phyloP scores from a whole-genome alignment of 2,888 invertebrate species.

The Tipula helvola region DNA sequence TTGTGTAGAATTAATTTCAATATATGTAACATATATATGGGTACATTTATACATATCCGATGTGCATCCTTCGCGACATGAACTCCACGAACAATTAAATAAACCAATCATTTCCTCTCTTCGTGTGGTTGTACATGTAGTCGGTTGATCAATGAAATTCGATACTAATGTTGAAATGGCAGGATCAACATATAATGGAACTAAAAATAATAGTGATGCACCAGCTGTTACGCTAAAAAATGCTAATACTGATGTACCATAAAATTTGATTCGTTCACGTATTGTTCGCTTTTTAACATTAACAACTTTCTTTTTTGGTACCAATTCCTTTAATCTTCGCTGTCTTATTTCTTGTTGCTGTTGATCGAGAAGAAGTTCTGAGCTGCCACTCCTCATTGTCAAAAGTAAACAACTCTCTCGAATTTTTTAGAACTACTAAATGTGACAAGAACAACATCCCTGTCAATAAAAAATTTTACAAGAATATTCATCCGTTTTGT shows the following conservation, averaged over 20 bases:
- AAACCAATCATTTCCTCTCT: conserved; percentile 75
- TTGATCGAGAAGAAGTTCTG: conserved; percentile 63
- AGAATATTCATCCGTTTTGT: conserved; percentile 14
- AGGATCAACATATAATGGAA: conserved; percentile 69
- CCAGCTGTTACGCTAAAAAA: conserved; percentile 59
- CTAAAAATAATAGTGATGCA: conserved; percentile 57
- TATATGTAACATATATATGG: conserved; percentile 48
- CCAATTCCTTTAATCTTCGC: conserved; percentile 47
- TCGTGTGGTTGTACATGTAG: conserved; percentile 68
- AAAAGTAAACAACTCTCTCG: conserved; percentile 15
- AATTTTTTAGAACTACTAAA: conserved; percentile 12
- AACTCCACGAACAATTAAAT: conserved; percentile 83
- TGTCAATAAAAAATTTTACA: conserved; percentile 19
- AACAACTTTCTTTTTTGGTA: conserved; percentile 40
- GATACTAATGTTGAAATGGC: conserved; percentile 79
- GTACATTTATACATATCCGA: conserved; percentile 59
- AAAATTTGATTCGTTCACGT: conserved; percentile 56
- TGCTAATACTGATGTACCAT: conserved; percentile 55
- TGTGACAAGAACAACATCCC: conserved; percentile 19
- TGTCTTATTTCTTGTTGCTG: conserved; percentile 56
- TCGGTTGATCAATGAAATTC: conserved; percentile 74
- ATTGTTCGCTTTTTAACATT: conserved; percentile 37
- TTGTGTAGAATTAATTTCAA: conserved; percentile 35
- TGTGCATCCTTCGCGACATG: conserved; percentile 82
- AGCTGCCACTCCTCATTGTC: conserved; percentile 61